A percentile compares a stretch with the other conserved stretches of the same genome.
Conservation (phyloP, 2,888 invertebrate species). For the Diabrotica balteata region DNA sequence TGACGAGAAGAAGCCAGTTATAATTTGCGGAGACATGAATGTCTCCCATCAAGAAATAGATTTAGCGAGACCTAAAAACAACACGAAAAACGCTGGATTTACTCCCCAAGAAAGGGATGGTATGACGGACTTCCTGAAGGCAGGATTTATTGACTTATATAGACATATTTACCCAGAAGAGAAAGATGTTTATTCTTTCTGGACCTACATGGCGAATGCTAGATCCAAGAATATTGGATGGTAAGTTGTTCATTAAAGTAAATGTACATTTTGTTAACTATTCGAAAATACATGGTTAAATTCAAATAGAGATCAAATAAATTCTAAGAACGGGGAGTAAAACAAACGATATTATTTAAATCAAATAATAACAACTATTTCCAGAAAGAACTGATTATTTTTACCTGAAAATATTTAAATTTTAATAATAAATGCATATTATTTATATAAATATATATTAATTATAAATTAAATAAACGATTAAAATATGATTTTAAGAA, state of each 20-base stretch:
- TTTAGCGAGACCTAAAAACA: slow-evolving; percentile 91
- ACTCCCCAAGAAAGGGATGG: slow-evolving; percentile 93
- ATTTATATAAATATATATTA: too few relatives aligned
- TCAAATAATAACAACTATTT: too few relatives aligned
- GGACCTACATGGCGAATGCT: slow-evolving; percentile 91
- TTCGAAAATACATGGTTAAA: too few relatives aligned
- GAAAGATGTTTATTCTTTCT: slow-evolving; percentile 88
- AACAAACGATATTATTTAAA: neutral
- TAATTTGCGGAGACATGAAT: slow-evolving; percentile 97
- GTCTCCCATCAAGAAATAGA: slow-evolving; percentile 97
- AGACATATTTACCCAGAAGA: slow-evolving; percentile 85
- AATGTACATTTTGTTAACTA: too few relatives aligned
- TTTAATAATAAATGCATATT: too few relatives aligned
- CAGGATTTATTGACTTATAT: slow-evolving; percentile 89
- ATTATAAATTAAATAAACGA: too few relatives aligned
- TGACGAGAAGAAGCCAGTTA: slow-evolving; percentile 89
- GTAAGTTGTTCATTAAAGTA: slow-evolving; percentile 61
- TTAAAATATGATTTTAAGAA: too few relatives aligned
- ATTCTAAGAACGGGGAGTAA: too few relatives aligned
- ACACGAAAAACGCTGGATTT: slow-evolving; percentile 93
- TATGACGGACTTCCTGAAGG: slow-evolving; percentile 81
- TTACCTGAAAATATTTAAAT: too few relatives aligned
- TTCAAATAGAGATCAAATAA: too few relatives aligned
- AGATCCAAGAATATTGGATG: slow-evolving; percentile 93
- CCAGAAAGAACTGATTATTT: too few relatives aligned